Evolutionary conservation across 2,888 invertebrate species (phyloP), one percentile per base, ranked within the genome.

Genomic region (Sinhomidia bicolor): DNA sequence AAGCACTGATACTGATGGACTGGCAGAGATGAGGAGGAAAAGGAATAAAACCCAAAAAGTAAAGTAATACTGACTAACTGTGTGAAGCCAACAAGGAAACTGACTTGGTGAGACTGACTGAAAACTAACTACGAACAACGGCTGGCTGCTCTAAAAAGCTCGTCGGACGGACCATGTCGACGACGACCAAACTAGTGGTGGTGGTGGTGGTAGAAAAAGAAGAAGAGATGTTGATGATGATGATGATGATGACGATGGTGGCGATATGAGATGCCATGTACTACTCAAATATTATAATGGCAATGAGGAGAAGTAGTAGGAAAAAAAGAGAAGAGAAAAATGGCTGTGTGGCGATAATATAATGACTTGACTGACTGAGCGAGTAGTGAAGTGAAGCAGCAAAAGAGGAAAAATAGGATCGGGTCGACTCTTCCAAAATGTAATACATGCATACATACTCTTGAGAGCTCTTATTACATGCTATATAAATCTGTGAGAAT

Each of bases 1-100:
- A 57, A 54, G 84, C 74, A 85, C 32, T 76, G 85, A 76, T 60
- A 65, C 74, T 74, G 79, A 81, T 86, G 86, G 80, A 81, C 80
- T 81, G 79, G 86, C 62, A 68, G 65, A 54, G 65, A 51, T 62
- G 51, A 80, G 80, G 44, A 71, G 80, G 80, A 54, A 71, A 82
- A 74, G 82, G 82, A 76, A 82, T 81, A 44, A 76, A 88, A 60
- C 47, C 44, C 54, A 80, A 74, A 86, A 62, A 36, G 41, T 36
- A 83, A 62, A 36, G 36, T 36, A 36, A 36, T 36, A 36, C 36
- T 65, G 29, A 80, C 74, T 81, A 80, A 80, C 81, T 71, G 81
- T 81, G 86, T 44, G 81, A 82, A 88, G 87, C 87, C 87, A 88
- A 88, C 82, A 78, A 88, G 87, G 87, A 88, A 88, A 88, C 87